Base-by-base conservation (phyloP, 2,888 invertebrate genomes). In the Eutolmus rufibarbis region DNA sequence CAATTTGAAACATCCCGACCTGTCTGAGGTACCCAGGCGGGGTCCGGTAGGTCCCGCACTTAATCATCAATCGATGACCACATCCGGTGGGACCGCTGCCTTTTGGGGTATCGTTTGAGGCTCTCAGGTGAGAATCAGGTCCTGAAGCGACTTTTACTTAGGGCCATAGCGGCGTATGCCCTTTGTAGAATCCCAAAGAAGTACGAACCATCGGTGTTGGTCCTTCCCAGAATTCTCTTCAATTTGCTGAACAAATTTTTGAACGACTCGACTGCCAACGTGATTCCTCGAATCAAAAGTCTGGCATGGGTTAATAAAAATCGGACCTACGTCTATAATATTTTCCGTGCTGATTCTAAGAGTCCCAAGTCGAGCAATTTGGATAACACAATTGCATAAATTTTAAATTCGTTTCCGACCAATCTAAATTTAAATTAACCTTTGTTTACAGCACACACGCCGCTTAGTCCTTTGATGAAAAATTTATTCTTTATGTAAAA, bases 11-110 rank as follows among this genome's bases (percentile, higher is more conserved):
- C 37, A 78, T 78, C 43, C 43, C n/a, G 23, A 40, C 46, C 43
- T 43, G 78, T 78, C 78, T 46, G 78, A 66, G 23, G 43, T 16
- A 28, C 43, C 28, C 14, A 31, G 16, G 5, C 16, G n/a, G n/a
- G 51, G 0, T 19, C 51, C 3, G 31, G 31, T 16, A 79, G 31
- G 79, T 51, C 79, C 23, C 79, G 79, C 79, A 79, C 28, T 79
- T 79, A 79, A 79, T 79, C 79, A 79, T 79, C 79, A 31, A 51
- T 51, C 79, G 79, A 79, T 79, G 79, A 51, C 79, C 79, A 79
- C 79, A 79, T 79, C 79, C 79, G 79, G 31, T 79, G 46, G 51
- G 51, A 8, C 40, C 19, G 66, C 19, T 66, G 66, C 28, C 66
- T 28, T 66, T 66, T 66, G 23, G 23, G 28, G 19, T 28, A 12